Conservation (phyloP, 23 tunicate genomes). For the Halocynthia roretzi region DNA sequence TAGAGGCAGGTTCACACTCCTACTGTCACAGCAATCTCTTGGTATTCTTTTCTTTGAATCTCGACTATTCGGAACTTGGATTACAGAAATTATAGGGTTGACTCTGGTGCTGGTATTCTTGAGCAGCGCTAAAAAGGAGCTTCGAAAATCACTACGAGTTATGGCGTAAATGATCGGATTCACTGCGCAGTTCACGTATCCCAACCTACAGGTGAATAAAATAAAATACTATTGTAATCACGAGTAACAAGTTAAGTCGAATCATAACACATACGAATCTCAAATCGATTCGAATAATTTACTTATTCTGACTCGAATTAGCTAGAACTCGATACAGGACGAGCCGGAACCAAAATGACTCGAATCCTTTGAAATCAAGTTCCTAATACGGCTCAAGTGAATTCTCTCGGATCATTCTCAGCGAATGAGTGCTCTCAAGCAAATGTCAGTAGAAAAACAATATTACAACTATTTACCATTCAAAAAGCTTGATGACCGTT, state of each 20-base stretch:
- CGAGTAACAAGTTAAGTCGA: not conserved
- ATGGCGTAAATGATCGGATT: conserved; percentile 26
- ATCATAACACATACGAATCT: not conserved
- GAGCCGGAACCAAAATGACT: too few species aligned
- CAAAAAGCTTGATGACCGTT: conserved; percentile 14
- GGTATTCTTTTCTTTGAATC: too few species aligned
- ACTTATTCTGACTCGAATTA: too few species aligned
- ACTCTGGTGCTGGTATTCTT: too few species aligned
- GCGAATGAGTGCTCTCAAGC: not conserved
- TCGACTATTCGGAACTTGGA: too few species aligned
- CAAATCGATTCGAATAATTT: too few species aligned
- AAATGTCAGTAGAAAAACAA: not conserved
- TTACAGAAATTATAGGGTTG: too few species aligned
- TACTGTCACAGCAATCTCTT: too few species aligned
- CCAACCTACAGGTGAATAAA: conserved; percentile 19
- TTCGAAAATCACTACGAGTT: conserved; percentile 7
- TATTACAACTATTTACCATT: conserved; percentile 15
- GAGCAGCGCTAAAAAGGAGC: not conserved
- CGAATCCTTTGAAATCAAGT: too few species aligned
- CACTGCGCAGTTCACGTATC: conserved; percentile 25
- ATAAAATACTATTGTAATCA: not conserved
- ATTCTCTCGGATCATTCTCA: not conserved
- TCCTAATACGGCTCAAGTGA: not conserved
- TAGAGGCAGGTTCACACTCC: too few species aligned
- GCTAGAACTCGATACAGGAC: too few species aligned